Evolutionary conservation across 2,113 vertebrate species (phyloP).

Genomic region (Gymnobelideus leadbeateri): DNA sequence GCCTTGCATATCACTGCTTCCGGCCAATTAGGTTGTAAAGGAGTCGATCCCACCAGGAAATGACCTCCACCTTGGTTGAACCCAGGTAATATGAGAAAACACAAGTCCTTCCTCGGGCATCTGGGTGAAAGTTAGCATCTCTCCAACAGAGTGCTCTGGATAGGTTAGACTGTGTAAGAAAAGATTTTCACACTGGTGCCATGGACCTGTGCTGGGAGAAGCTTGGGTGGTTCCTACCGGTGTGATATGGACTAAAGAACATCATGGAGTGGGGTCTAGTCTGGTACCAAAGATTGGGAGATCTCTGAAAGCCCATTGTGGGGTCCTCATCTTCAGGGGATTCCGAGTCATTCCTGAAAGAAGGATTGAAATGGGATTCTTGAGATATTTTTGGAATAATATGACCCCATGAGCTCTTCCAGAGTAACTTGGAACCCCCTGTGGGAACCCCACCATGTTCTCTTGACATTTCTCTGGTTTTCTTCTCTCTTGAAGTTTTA

Average conservation of each 20-base stretch:
- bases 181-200: not conserved
- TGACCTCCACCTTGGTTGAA: slow-evolving; percentile 61
- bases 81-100: slow-evolving; percentile 53
- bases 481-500: not conserved
- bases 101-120: not conserved
- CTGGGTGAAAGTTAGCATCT: not conserved
- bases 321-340: not conserved
- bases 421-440: not conserved
- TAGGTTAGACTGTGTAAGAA: not conserved
- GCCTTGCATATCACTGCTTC: slow-evolving; percentile 2
- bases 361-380: not conserved
- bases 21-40: not conserved
- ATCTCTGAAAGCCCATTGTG: not conserved
- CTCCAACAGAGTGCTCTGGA: not conserved
- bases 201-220: not conserved
- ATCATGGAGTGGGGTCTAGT: not conserved
- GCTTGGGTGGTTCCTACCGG: not conserved
- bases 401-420: not conserved
- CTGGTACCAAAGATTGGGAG: not conserved
- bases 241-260: not conserved
- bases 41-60: not conserved
- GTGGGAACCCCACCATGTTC: not conserved
- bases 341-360: not conserved
- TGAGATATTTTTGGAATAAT: slow-evolving; percentile 13
- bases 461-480: slow-evolving; percentile 10